A percentile compares a stretch with the other conserved stretches of the same genome.
Evolutionary conservation across 2,797 vertebrate species (phyloP).

Genomic region (Molossus molossus): DNA sequence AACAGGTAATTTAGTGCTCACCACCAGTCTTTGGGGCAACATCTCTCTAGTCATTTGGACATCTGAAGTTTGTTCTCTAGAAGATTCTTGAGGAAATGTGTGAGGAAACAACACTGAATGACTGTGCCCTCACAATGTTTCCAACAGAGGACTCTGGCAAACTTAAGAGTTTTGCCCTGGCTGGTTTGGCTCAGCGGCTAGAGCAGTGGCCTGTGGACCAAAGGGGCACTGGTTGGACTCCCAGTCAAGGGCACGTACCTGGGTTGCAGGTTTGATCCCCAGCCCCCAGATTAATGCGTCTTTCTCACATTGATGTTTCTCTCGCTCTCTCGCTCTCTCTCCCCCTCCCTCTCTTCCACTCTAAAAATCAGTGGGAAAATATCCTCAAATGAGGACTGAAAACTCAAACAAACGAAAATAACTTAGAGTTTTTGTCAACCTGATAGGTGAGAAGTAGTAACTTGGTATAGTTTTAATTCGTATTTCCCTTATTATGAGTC

Average conservation of each 20-base stretch:
- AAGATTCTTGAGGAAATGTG: background rate
- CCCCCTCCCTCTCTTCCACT: too few relatives aligned
- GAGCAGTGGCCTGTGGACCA: too few relatives aligned
- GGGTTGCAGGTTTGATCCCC: too few relatives aligned
- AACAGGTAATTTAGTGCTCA: background rate
- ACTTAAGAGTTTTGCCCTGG: background rate
- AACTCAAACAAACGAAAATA: too few relatives aligned
- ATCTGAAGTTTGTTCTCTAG: background rate
- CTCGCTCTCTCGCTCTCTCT: too few relatives aligned
- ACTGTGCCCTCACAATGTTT: background rate
- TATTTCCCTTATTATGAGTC: background rate
- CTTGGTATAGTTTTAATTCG: slow-evolving; percentile 4
- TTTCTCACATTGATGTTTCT: too few relatives aligned
- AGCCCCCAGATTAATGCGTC: too few relatives aligned
- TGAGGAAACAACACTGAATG: background rate
- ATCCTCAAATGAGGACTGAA: too few relatives aligned
- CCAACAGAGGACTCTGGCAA: background rate
- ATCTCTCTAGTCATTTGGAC: background rate
- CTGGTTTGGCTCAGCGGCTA: too few relatives aligned
- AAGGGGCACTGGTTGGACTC: too few relatives aligned
- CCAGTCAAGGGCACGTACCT: too few relatives aligned
- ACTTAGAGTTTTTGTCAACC: background rate
- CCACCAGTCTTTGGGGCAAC: background rate
- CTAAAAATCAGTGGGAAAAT: too few relatives aligned
- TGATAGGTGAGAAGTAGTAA: background rate